These are phyloP conservation scores for Ceraclea dissimilis DNA, from an alignment of 2,888 invertebrate genomes.

Conservation along the genomic window DNA sequence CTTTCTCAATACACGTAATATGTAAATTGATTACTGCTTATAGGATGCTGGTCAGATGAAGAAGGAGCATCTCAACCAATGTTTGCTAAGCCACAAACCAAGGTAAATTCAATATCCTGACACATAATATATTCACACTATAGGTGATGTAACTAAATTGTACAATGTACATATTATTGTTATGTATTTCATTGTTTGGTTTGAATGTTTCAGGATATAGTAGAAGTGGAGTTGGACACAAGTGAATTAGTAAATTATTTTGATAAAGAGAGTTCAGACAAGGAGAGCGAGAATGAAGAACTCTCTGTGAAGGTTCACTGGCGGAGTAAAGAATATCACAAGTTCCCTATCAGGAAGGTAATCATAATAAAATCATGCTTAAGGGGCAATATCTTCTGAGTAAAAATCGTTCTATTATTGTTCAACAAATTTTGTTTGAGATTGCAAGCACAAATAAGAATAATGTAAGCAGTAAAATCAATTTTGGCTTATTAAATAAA, in stretches of 20 bases:
- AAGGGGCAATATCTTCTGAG: too few species aligned
- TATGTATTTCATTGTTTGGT: too few species aligned
- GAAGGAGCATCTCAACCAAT: conserved; percentile 12
- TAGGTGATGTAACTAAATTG: too few species aligned
- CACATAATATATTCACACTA: too few species aligned
- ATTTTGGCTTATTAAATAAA: too few species aligned
- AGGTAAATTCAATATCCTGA: background rate
- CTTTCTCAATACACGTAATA: too few species aligned
- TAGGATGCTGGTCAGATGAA: conserved; percentile 17
- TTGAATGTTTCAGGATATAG: conserved; percentile 7
- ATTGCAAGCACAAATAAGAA: too few species aligned
- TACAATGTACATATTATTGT: too few species aligned
- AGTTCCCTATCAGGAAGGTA: conserved; percentile 35
- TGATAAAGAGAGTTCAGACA: conserved; percentile 5
- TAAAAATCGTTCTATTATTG: too few species aligned
- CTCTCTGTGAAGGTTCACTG: conserved; percentile 43
- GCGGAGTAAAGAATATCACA: conserved; percentile 38
- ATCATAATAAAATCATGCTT: too few species aligned
- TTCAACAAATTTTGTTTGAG: background rate
- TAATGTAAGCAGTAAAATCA: too few species aligned
- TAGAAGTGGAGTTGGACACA: conserved; percentile 9
- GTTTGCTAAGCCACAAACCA: conserved; percentile 9
- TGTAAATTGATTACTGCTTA: too few species aligned
- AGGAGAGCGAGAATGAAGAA: conserved; percentile 31
- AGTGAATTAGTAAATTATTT: conserved; percentile 11